Base-by-base conservation (phyloP, 2,797 vertebrate species). In the Varecia variegata region DNA sequence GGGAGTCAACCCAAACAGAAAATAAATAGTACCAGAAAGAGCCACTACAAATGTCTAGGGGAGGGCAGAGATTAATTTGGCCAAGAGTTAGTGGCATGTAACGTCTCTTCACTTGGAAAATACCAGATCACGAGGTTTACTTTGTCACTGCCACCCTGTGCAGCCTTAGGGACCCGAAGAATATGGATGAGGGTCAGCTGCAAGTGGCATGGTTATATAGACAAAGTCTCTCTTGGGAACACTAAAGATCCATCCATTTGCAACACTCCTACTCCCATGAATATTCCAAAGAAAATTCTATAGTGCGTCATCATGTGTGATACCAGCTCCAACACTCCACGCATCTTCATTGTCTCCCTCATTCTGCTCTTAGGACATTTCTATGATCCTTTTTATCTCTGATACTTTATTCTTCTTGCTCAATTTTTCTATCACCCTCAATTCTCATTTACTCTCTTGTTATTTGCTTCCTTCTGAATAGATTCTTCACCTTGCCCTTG, bases 31-130 rank as follows among this genome's bases (percentile, higher is more conserved):
- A 13, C 27, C 62, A 30, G 35, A 54, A 40, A 50, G 50, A 58
- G 52, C n/a, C 20, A 3, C 11, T 40, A 54, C 5, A 1, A 45
- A 5, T 18, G 12, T 43, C 43, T 43, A 70, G 8, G 43, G 32
- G 80, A 87, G 52, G 25, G 73, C 23, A 80, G 40, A 76, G 77
- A 71, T 86, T 68, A 45, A 73, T 74, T 47, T 81, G 50, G 5
- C 6, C 38, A 62, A 68, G 20, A 47, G n/a, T 9, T 45, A 9
- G 5, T 8, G 45, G 7, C 13, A 6, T 0, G 3, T 9, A 32
- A 58, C 32, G 18, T 45, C n/a, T 91, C 45, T 56, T 86, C 45
- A 7, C 67, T 70, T 85, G 73, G 92, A 80, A 91, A 94, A 43
- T 21, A 38, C 23, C 68, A 50, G 14, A 79, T 71, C 56, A 79